Evolutionary conservation across 2,797 vertebrate genomes (phyloP).

Genomic region (Mycteria americana): DNA sequence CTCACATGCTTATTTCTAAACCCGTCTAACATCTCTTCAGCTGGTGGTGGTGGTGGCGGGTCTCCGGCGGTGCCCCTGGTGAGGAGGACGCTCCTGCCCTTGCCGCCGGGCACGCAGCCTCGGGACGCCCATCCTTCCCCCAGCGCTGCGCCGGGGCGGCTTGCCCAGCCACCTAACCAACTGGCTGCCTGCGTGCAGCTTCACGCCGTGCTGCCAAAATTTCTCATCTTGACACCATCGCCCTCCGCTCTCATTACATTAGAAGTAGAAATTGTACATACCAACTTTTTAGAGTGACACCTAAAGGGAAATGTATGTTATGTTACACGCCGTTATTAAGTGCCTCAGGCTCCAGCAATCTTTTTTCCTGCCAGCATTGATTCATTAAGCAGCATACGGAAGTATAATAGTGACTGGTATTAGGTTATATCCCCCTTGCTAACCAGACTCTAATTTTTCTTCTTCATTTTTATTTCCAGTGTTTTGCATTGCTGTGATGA

Average conservation of each 20-base stretch:
- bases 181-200: neutral
- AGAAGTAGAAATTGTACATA: neutral
- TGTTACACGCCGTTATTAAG: neutral
- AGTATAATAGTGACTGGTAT: neutral
- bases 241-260: neutral
- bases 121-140: neutral
- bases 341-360: slow-evolving; percentile 8
- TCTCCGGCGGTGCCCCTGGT: accelerated
- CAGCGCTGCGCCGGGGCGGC: accelerated
- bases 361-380: slow-evolving; percentile 24
- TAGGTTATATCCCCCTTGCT: slow-evolving; percentile 19
- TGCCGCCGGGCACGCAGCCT: accelerated
- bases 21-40: neutral
- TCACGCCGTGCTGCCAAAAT: neutral
- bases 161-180: accelerated
- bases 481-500: neutral
- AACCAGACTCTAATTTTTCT: slow-evolving; percentile 20
- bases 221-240: neutral
- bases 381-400: neutral
- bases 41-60: accelerated
- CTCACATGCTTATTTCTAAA: neutral
- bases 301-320: neutral
- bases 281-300: neutral
- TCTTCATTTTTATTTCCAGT: neutral
- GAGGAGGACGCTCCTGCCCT: neutral